Evolutionary conservation across 2,888 invertebrate genomes (phyloP).

Genomic region (Druceiella hillmani): DNA sequence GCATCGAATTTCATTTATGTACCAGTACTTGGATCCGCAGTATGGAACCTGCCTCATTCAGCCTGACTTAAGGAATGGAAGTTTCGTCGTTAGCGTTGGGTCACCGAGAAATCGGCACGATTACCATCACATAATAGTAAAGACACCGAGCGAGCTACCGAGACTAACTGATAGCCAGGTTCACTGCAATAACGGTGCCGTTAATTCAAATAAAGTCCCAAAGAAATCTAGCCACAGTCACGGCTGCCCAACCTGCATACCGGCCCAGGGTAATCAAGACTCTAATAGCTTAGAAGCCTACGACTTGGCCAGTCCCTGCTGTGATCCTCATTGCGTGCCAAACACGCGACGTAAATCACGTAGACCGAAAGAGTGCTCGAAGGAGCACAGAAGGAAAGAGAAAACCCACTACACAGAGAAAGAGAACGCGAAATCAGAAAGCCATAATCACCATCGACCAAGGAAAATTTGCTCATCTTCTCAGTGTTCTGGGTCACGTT

Average conservation of each 20-base stretch:
- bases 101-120: conserved; percentile 61
- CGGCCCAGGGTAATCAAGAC: conserved; percentile 58
- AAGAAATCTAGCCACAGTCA: conserved; percentile 44
- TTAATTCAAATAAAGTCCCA: conserved; percentile 34
- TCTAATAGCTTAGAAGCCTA: conserved; percentile 80
- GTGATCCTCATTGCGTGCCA: conserved; percentile 81
- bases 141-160: conserved; percentile 36
- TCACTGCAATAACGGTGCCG: conserved; percentile 28
- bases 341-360: conserved; percentile 48
- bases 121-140: conserved; percentile 65
- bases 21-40: conserved; percentile 66
- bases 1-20: conserved; percentile 50
- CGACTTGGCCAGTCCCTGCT: conserved; percentile 80
- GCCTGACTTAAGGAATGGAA: conserved; percentile 59
- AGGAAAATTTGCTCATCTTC: conserved; percentile 42
- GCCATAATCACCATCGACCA: conserved; percentile 42
- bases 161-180: conserved; percentile 36
- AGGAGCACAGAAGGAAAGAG: conserved; percentile 58
- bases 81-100: conserved; percentile 67
- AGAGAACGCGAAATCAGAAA: conserved; percentile 43
- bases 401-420: conserved; percentile 49
- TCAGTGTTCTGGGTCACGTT: conserved; percentile 39
- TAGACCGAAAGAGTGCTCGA: conserved; percentile 54
- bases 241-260: conserved; percentile 68
- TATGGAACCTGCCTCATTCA: conserved; percentile 66